Base-by-base conservation (phyloP, 2,888 invertebrate species). In the Volucella bombylans region DNA sequence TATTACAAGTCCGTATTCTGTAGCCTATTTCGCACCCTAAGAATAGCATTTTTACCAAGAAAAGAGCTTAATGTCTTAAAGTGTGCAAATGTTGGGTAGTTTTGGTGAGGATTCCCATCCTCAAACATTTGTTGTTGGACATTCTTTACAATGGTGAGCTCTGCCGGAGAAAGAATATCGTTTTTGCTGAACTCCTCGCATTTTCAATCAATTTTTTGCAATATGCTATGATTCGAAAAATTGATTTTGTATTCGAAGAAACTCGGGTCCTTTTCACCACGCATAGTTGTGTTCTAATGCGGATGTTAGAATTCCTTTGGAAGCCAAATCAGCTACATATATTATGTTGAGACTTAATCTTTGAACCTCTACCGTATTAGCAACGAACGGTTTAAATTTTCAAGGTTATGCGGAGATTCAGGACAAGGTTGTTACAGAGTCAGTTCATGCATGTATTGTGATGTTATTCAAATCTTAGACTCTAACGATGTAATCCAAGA, bases 1-100 rank as follows among this genome's bases (percentile, higher is more conserved):
- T 43, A 52, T 0, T 14, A 23, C 4, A 67, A 38, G 0, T 55
- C 45, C 18, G 50, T 1, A 6, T 57, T 52, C 31, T 74, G 65
- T 15, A 74, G 18, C 57, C 76, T 50, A 1, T 59, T 59, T 8
- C 76, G 59, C 9, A 72, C 72, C n/a, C 50, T n/a, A 4, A 43
- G 1, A 23, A 71, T 50, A 4, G 59, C 59, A 38, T 69, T 11
- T 4, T 10, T 18, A 11, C 47, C 69, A 23, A 38, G 12, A 45
- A 23, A 23, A 0, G 23, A 3, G 4, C 23, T 2, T 4, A 23
- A 4, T 23, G 23, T 2, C 41, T 59, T 59, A 14, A 41, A 41
- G 10, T 10, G 9, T 47, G 18, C 11, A 9, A 54, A 23, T 11
- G 23, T 15, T 8, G 4, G 1, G 23, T 18, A 23, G 10, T 18